Conservation (phyloP, 2,888 invertebrate species). For the Leptopilina myrica region DNA sequence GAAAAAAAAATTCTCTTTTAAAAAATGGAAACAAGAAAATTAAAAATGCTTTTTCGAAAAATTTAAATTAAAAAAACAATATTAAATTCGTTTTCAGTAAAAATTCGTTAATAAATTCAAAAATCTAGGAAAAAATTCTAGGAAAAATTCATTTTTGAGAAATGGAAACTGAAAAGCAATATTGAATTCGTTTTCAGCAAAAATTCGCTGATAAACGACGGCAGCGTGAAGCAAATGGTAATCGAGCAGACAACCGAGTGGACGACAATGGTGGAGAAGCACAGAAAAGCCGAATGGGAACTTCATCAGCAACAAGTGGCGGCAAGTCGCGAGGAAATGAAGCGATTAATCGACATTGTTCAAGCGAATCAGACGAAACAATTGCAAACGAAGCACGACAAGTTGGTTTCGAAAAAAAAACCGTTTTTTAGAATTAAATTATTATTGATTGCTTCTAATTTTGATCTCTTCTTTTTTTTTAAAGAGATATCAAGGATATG, state of each 20-base stretch:
- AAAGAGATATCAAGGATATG: conserved; percentile 81
- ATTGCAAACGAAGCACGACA: conserved; percentile 79
- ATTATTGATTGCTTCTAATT: too few relatives aligned
- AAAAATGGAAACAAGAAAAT: too few relatives aligned
- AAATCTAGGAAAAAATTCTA: too few relatives aligned
- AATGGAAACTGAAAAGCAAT: too few relatives aligned
- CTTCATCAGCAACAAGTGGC: conserved; percentile 79
- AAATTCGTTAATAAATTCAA: too few relatives aligned
- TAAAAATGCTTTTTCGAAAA: too few relatives aligned
- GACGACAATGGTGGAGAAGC: conserved; percentile 80
- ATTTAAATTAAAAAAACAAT: too few relatives aligned
- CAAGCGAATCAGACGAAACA: conserved; percentile 79
- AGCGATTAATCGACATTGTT: conserved; percentile 78
- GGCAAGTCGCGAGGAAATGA: conserved; percentile 78
- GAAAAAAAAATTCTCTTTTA: background rate
- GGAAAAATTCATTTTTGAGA: too few relatives aligned
- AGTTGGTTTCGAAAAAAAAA: conserved; percentile 70
- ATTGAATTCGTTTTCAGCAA: conserved; percentile 62
- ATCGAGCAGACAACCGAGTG: conserved; percentile 82
- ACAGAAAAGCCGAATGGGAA: conserved; percentile 80
- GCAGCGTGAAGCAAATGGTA: conserved; percentile 77
- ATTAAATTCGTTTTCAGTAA: too few relatives aligned
- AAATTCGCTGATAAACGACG: conserved; percentile 72
- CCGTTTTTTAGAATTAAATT: too few relatives aligned
- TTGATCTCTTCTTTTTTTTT: too few relatives aligned